A percentile compares a stretch with the other conserved stretches of the same genome.
phyloP scores from a whole-genome alignment of 2,113 vertebrate genomes.

The Rhinoderma darwinii region DNA sequence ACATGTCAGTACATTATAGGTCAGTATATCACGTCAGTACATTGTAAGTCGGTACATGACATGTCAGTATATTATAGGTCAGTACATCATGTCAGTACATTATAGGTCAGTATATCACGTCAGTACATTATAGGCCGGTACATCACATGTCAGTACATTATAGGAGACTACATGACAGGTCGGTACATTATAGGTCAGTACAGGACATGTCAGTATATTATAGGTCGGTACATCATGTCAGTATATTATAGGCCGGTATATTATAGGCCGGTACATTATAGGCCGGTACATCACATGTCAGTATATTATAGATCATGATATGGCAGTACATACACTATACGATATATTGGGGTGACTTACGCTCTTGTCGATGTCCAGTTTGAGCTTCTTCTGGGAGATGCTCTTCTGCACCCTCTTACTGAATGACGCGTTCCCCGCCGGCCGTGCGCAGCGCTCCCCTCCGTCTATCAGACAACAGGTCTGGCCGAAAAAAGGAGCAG shows the following conservation, averaged over 20 bases:
- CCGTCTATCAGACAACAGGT: conserved; percentile 97
- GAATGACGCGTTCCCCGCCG: conserved; percentile 96
- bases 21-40: too few relatives aligned
- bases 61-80: neutral
- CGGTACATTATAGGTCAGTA: neutral
- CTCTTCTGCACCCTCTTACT: conserved; percentile 95
- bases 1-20: too few relatives aligned
- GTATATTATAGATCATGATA: neutral
- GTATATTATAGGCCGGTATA: neutral
- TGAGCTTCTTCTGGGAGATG: conserved; percentile 92
- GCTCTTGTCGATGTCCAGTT: conserved; percentile 95
- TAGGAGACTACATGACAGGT: neutral
- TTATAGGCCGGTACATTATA: neutral
- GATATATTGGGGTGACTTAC: conserved; percentile 77
- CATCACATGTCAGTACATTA: neutral
- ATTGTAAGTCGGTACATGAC: neutral
- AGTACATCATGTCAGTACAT: neutral
- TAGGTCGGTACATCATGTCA: neutral
- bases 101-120: neutral
- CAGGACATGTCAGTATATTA: neutral
- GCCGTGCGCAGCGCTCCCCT: conserved; percentile 91
- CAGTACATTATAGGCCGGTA: neutral
- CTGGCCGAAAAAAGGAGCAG: conserved; percentile 89
- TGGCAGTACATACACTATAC: neutral
- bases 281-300: neutral